Conservation (phyloP, 2,888 invertebrate genomes). For the Netelia melanura region DNA sequence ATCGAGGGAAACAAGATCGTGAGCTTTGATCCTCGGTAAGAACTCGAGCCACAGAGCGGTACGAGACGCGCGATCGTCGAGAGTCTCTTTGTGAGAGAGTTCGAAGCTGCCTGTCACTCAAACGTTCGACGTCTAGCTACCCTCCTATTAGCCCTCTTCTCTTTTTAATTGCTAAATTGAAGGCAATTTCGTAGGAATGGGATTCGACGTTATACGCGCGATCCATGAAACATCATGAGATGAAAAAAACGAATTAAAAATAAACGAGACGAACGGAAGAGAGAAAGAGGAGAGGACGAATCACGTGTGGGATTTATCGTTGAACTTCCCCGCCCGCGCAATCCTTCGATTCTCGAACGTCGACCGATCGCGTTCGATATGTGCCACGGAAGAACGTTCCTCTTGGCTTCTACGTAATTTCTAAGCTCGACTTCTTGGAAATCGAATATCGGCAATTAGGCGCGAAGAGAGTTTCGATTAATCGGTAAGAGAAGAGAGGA, state of each 20-base stretch:
- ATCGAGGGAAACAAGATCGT: constrained; percentile 40
- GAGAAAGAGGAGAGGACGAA: constrained; percentile 46
- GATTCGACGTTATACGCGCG: constrained; percentile 76
- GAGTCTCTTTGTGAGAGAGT: constrained; percentile 79
- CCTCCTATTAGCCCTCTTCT: constrained; percentile 83
- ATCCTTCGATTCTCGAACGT: constrained; percentile 26
- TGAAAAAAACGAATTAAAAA: neutral
- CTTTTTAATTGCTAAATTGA: constrained; percentile 84
- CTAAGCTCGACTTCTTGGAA: constrained; percentile 62
- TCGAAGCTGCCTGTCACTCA: constrained; percentile 83
- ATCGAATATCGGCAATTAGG: constrained; percentile 61
- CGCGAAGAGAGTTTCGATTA: constrained; percentile 64
- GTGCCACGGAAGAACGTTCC: constrained; percentile 41
- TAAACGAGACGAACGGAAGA: constrained; percentile 33
- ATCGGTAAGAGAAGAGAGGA: constrained; percentile 56
- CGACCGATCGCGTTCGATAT: neutral
- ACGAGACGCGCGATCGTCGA: constrained; percentile 9
- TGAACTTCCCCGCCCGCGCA: constrained; percentile 52
- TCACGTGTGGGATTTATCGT: constrained; percentile 72
- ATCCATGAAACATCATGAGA: constrained; percentile 43
- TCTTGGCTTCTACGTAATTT: constrained; percentile 58
- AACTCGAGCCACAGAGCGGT: neutral
- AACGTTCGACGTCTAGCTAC: constrained; percentile 82
- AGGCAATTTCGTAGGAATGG: constrained; percentile 83
- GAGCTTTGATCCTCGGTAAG: constrained; percentile 20